Percentiles rank a stretch among this genome's conserved stretches.
These are phyloP conservation scores for Otis tarda DNA, from an alignment of 2,113 vertebrate species.

Conservation along the genomic window DNA sequence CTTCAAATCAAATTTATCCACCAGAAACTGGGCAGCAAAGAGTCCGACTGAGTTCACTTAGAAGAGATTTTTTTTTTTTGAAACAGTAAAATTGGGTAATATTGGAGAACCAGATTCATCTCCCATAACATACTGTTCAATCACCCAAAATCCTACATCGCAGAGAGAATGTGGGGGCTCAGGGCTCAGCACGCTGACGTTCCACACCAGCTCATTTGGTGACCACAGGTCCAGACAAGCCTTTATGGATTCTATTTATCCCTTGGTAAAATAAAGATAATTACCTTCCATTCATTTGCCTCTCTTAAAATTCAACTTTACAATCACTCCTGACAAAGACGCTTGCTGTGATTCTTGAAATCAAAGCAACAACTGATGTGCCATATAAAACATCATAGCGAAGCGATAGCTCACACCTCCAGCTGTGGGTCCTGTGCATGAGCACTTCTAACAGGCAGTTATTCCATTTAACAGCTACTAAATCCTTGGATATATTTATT, in stretches of 20 bases:
- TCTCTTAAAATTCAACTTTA: conserved; percentile 39
- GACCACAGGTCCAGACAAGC: background rate
- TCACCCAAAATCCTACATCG: background rate
- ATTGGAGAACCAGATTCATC: background rate
- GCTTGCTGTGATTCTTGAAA: conserved; percentile 20
- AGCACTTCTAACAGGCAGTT: conserved; percentile 33
- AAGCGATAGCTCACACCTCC: background rate
- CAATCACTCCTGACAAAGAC: background rate
- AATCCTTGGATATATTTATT: conserved; percentile 71
- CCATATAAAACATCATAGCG: background rate
- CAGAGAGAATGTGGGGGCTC: fast-evolving
- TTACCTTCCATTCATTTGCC: background rate
- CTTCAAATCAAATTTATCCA: background rate
- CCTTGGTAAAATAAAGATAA: background rate
- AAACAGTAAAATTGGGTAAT: background rate
- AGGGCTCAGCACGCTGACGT: fast-evolving
- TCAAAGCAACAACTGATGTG: conserved; percentile 28
- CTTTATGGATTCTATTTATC: background rate
- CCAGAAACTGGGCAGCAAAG: background rate
- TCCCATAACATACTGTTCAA: background rate
- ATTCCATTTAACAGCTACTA: conserved; percentile 55
- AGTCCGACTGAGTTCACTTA: background rate
- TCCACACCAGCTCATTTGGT: background rate
- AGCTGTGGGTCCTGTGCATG: background rate
- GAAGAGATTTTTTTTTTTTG: background rate